A percentile compares a stretch with the other conserved stretches of the same genome.
phyloP scores from a whole-genome alignment of 2,113 vertebrate genomes.

The Boleophthalmus pectinirostris region DNA sequence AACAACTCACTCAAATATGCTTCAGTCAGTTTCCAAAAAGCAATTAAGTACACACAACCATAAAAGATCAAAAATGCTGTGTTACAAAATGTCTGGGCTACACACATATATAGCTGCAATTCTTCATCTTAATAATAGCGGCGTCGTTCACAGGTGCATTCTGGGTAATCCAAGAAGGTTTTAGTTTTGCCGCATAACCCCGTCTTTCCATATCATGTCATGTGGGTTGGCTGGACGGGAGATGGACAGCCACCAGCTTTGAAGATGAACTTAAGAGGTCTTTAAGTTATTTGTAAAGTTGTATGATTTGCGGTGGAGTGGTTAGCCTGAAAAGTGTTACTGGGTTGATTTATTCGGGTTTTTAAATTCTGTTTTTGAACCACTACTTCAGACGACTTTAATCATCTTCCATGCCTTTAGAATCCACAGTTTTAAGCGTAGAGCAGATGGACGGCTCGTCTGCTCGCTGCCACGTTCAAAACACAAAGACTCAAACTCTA shows the following conservation, averaged over 20 bases:
- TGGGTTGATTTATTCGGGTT: too few relatives aligned
- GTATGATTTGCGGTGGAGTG: too few relatives aligned
- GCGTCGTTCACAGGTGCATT: slow-evolving; percentile 11
- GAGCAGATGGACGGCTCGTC: too few relatives aligned
- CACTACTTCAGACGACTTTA: too few relatives aligned
- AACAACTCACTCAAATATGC: slow-evolving; percentile 56
- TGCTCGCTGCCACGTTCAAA: too few relatives aligned
- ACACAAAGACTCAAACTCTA: too few relatives aligned
- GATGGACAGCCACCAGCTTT: background rate
- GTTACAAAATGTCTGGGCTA: slow-evolving; percentile 24
- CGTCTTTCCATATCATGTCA: too few relatives aligned
- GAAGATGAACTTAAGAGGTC: background rate
- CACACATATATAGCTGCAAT: slow-evolving; percentile 10
- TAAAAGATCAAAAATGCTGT: slow-evolving; percentile 36
- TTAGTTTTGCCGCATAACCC: background rate
- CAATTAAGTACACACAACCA: slow-evolving; percentile 46
- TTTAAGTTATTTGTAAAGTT: background rate
- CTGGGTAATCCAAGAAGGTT: background rate
- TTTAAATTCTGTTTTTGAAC: too few relatives aligned
- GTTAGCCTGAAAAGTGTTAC: too few relatives aligned
- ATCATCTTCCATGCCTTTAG: too few relatives aligned
- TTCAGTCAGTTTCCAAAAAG: slow-evolving; percentile 38
- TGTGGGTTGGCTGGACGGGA: background rate
- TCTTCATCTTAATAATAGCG: background rate
- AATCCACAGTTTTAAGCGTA: too few relatives aligned